Evolutionary conservation across 1,140 invertebrate species (phyloP), one percentile per base, ranked within the genome.

Genomic region (Diachasma alloeum): DNA sequence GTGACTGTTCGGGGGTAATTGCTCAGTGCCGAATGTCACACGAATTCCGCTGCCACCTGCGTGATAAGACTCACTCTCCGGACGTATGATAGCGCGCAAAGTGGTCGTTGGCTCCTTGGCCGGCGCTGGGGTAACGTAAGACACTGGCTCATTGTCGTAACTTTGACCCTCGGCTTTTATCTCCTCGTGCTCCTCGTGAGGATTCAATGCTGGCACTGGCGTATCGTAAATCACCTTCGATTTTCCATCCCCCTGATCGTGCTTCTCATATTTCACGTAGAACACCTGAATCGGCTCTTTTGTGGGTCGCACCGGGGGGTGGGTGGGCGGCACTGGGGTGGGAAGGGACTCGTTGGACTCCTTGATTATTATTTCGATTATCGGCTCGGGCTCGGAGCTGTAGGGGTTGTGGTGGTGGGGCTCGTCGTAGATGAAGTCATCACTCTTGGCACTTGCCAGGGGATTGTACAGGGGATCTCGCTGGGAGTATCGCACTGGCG

Each of bases 331-430:
- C 0, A 91, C 92, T n/a, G 93, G 92, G 4, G 93, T 91, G 0
- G 95, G 94, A 4, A 96, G 84, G 0, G 94, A 92, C 80, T 96
- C 94, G 84, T 97, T 96, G 0, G 95, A 96, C 87, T 97, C 96
- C 83, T 96, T 96, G 68, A 97, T 96, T 72, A 97, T 97, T 78
- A 96, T 97, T 88, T 97, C 96, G 76, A 97, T 97, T 63, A 97
- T 97, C 13, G 96, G 96, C 84, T 97, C 96, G 0, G 95, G 95
- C 73, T 95, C 94, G 9, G 92, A 89, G 82, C 75, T 70, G 36
- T 95, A 94, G 75, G 94, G 91, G 81, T 88, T 90, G 36, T 90
- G 87, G 0, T 22, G 73, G n/a, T 48, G 19, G 0, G 76, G 66
- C 0, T 90, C 87, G 0, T 89, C 88, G 72, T 88, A 87, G 26